Evolutionary conservation across 2,113 vertebrate species (phyloP).

Genomic region (Dolichallabes microphthalmus): DNA sequence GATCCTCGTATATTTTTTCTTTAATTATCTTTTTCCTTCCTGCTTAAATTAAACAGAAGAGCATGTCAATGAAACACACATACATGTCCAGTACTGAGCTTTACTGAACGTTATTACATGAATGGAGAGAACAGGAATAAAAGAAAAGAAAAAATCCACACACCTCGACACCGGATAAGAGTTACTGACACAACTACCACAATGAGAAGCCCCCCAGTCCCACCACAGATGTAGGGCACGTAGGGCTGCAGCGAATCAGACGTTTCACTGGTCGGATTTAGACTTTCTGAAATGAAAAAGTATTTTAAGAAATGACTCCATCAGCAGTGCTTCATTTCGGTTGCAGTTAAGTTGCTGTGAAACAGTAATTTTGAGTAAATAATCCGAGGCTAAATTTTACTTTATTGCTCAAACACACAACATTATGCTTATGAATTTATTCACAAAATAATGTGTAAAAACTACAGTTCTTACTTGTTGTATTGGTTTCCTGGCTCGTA

Average conservation of each 20-base stretch:
- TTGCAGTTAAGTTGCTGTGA: neutral
- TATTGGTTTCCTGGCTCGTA: neutral
- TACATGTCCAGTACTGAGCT: neutral
- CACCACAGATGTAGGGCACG: slow-evolving; percentile 53
- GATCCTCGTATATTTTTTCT: slow-evolving; percentile 51
- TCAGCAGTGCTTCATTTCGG: neutral
- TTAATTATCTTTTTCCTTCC: slow-evolving; percentile 49
- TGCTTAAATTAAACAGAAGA: slow-evolving; percentile 1
- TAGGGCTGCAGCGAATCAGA: neutral
- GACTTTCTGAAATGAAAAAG: neutral
- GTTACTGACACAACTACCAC: slow-evolving; percentile 57
- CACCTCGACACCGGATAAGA: slow-evolving; percentile 47
- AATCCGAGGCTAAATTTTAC: neutral
- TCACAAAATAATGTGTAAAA: neutral
- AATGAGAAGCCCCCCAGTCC: slow-evolving; percentile 49
- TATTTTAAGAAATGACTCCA: neutral
- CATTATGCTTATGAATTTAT: neutral
- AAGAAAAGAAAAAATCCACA: neutral
- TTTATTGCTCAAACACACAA: neutral
- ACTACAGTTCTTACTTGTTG: slow-evolving; percentile 38
- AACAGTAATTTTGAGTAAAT: neutral
- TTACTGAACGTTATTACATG: neutral
- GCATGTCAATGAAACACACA: neutral
- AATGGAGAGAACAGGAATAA: neutral
- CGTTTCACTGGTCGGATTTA: fast-evolving